phyloP scores from a whole-genome alignment of 2,113 vertebrate species.

The Xiphophorus hellerii region DNA sequence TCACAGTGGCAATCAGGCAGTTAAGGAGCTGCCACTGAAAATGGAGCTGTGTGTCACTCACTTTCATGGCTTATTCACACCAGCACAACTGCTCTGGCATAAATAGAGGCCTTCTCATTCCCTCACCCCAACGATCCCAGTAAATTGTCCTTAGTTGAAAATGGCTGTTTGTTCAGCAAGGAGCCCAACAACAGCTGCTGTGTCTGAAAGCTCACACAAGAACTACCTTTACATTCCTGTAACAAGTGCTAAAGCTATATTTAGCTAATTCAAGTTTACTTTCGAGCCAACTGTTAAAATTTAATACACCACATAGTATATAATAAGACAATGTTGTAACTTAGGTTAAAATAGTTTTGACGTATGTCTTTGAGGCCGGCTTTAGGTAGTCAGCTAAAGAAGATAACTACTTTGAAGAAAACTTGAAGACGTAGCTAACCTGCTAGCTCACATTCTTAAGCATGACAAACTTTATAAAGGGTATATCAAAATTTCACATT shows the following conservation, averaged over 20 bases:
- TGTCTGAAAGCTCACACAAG: conserved; percentile 14
- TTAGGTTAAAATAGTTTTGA: no score
- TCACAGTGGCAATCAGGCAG: conserved; percentile 76
- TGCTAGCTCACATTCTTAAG: no score
- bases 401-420: no score
- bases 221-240: background rate
- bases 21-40: conserved; percentile 78
- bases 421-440: no score
- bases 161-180: conserved; percentile 26
- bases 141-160: conserved; percentile 55
- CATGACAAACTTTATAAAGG: no score
- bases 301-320: no score
- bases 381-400: no score
- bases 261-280: background rate
- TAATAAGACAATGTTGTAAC: no score
- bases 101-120: conserved; percentile 59
- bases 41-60: conserved; percentile 77
- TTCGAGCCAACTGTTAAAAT: no score
- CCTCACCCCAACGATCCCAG: conserved; percentile 53
- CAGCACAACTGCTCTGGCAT: conserved; percentile 52
- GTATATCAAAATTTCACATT: no score
- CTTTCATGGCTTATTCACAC: conserved; percentile 76
- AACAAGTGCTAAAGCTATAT: background rate
- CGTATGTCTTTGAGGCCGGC: no score
- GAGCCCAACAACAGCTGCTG: conserved; percentile 14